Conservation (phyloP, 2,888 invertebrate genomes). For the Crossocerus cetratus region DNA sequence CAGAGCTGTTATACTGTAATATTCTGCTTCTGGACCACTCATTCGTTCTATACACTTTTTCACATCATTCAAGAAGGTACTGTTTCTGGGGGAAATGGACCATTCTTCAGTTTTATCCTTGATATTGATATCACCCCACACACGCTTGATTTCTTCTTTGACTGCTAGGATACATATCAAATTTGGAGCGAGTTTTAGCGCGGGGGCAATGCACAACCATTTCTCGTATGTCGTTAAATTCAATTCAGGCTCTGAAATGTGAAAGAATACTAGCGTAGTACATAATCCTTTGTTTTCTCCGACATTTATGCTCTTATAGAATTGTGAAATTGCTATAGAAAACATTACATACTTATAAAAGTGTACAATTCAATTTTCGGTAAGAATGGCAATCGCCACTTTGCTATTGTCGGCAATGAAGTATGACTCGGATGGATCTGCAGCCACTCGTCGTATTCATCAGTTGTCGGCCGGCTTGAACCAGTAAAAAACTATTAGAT, state of each 20-base stretch:
- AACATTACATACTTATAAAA: constrained; percentile 69
- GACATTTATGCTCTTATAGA: too few relatives aligned
- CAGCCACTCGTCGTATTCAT: constrained; percentile 78
- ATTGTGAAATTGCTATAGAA: background rate
- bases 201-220: constrained; percentile 77
- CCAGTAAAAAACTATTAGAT: constrained; percentile 3
- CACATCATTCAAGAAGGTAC: constrained; percentile 62
- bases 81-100: constrained; percentile 60
- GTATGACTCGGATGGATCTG: constrained; percentile 75
- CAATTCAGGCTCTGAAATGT: constrained; percentile 73
- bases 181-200: constrained; percentile 75
- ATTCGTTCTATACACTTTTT: constrained; percentile 66
- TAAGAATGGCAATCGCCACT: constrained; percentile 78
- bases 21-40: constrained; percentile 56
- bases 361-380: constrained; percentile 75
- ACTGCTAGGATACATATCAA: constrained; percentile 78
- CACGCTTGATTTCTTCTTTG: constrained; percentile 74
- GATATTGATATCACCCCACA: constrained; percentile 51
- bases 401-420: constrained; percentile 75
- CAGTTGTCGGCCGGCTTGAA: constrained; percentile 74
- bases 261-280: background rate
- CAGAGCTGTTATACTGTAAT: constrained; percentile 70
- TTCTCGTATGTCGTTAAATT: constrained; percentile 77
- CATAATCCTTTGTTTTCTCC: too few relatives aligned
- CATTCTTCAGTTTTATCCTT: constrained; percentile 47